Evolutionary conservation across 2,888 invertebrate genomes (phyloP).

Genomic region (Amaurobius ferox): DNA sequence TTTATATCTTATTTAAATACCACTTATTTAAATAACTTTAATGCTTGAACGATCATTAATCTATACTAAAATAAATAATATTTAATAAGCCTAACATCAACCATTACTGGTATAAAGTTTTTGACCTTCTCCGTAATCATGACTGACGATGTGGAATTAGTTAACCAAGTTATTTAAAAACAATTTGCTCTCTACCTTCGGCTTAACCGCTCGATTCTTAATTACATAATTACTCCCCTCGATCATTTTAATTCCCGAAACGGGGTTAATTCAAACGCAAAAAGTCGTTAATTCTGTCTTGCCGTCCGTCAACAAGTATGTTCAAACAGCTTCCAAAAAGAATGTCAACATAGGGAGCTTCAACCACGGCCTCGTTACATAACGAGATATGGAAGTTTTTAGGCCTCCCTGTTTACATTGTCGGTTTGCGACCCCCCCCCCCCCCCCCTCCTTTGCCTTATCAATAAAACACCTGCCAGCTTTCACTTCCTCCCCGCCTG

Average conservation of each 20-base stretch:
- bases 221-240: slow-evolving; percentile 11
- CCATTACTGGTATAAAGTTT: neutral
- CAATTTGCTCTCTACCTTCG: neutral
- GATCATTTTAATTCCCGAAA: slow-evolving; percentile 10
- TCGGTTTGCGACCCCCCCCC: slow-evolving; percentile 37
- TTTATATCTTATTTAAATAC: too few species aligned
- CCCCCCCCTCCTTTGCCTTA: slow-evolving; percentile 31
- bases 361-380: slow-evolving; percentile 63
- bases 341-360: slow-evolving; percentile 37
- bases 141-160: neutral
- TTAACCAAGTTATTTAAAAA: slow-evolving; percentile 5
- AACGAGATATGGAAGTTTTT: slow-evolving; percentile 71
- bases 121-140: neutral
- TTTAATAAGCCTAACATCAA: neutral
- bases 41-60: too few species aligned
- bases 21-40: too few species aligned
- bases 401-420: slow-evolving; percentile 72
- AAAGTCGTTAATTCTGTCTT: slow-evolving; percentile 64
- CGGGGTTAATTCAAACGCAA: slow-evolving; percentile 22
- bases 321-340: slow-evolving; percentile 64
- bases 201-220: neutral
- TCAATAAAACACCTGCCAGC: slow-evolving; percentile 71
- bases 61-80: too few species aligned
- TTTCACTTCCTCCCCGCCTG: slow-evolving; percentile 40
- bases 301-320: slow-evolving; percentile 69